phyloP scores from a whole-genome alignment of 2,888 invertebrate genomes.

The Pemphredon lugubris region DNA sequence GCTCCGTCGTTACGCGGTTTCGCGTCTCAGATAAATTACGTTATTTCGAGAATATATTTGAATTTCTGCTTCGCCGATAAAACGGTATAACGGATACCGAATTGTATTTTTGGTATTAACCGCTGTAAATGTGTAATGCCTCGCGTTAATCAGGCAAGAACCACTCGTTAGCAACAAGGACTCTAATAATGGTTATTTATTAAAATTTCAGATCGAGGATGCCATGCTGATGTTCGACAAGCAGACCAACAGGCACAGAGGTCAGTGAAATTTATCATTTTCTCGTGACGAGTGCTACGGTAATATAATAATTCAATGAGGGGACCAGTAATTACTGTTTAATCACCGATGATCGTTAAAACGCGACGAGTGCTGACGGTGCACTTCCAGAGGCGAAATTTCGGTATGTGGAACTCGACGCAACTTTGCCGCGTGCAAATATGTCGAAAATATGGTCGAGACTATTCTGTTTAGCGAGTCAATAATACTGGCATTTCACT shows the following conservation, averaged over 20 bases:
- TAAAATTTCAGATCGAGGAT: constrained; percentile 95
- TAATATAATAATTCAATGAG: constrained; percentile 39
- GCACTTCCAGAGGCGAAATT: constrained; percentile 44
- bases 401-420: constrained; percentile 23
- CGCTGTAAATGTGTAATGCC: too few species aligned
- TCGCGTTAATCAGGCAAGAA: too few species aligned
- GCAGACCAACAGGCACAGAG: constrained; percentile 99
- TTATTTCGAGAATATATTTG: too few species aligned
- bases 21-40: too few species aligned
- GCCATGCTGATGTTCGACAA: constrained; percentile 99
- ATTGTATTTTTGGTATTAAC: too few species aligned
- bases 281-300: background rate
- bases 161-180: too few species aligned
- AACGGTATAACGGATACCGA: too few species aligned
- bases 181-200: too few species aligned
- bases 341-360: constrained; percentile 46
- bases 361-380: constrained; percentile 45
- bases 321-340: constrained; percentile 40
- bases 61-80: too few species aligned
- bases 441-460: constrained; percentile 62
- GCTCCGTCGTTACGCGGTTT: too few species aligned
- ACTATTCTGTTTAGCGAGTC: constrained; percentile 66
- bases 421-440: constrained; percentile 52
- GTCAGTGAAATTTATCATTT: constrained; percentile 81
- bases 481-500: constrained; percentile 62